phyloP scores from a whole-genome alignment of 2,113 vertebrate genomes.

The Tragelaphus imberbis region DNA sequence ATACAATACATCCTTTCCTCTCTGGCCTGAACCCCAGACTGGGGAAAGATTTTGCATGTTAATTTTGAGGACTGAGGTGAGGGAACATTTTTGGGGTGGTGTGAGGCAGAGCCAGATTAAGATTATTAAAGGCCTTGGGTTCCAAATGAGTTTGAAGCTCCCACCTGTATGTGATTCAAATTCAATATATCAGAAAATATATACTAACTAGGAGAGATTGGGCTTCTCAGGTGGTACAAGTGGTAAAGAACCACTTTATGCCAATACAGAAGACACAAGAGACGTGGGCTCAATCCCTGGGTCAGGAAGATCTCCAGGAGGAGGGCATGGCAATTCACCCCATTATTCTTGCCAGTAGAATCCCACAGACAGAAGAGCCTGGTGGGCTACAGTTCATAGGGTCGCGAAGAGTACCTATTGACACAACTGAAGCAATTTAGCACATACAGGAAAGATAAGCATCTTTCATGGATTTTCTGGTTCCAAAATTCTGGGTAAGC shows the following conservation, averaged over 20 bases:
- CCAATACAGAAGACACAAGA: background rate
- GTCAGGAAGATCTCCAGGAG: background rate
- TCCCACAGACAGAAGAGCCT: background rate
- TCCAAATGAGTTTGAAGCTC: background rate
- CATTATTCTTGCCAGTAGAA: background rate
- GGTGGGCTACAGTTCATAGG: background rate
- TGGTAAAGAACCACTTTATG: background rate
- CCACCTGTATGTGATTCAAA: background rate
- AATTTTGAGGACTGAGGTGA: background rate
- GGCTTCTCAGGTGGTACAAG: background rate
- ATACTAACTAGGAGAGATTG: background rate
- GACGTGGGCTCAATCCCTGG: background rate
- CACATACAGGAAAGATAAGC: background rate
- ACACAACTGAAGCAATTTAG: background rate
- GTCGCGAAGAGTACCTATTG: accelerated
- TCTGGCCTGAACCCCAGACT: background rate
- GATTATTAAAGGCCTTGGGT: background rate
- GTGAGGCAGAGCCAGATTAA: background rate
- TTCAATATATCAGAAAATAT: background rate
- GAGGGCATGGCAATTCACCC: background rate
- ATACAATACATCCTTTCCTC: background rate
- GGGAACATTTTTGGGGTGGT: background rate
- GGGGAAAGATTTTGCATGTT: background rate
- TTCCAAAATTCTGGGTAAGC: background rate
- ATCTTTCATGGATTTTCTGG: conserved; percentile 1